These are phyloP conservation scores for Trichoplusia ni DNA, from an alignment of 1,140 invertebrate species.

Conservation along the genomic window DNA sequence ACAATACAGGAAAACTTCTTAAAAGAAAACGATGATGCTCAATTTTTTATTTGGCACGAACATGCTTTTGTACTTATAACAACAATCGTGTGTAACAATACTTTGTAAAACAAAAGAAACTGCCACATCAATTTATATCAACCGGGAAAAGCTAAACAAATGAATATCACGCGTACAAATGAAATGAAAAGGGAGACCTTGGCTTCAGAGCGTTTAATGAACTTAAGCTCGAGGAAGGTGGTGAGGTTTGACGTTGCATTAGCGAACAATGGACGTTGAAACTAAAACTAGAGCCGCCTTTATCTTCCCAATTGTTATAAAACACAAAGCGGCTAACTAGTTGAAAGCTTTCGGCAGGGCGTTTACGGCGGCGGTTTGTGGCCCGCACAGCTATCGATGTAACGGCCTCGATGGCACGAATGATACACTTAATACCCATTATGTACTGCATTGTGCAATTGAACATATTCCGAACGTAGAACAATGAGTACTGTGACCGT, in stretches of 20 bases:
- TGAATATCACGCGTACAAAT: conserved; percentile 40
- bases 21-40: conserved; percentile 6
- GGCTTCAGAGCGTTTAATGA: conserved; percentile 65
- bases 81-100: conserved; percentile 15
- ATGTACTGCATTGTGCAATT: conserved; percentile 2
- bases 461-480: too few species aligned
- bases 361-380: conserved; percentile 36
- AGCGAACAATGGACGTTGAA: conserved; percentile 67
- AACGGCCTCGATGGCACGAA: conserved; percentile 10
- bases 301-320: conserved; percentile 71
- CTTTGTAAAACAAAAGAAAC: conserved; percentile 28
- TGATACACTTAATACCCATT: conserved; percentile 3
- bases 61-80: conserved; percentile 21
- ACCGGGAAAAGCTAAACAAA: conserved; percentile 48
- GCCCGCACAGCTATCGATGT: neutral
- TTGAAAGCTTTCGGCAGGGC: conserved; percentile 63
- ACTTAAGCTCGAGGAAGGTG: conserved; percentile 57
- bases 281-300: conserved; percentile 67
- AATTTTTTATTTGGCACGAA: conserved; percentile 15
- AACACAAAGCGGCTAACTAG: conserved; percentile 65
- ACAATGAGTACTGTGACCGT: too few species aligned
- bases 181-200: conserved; percentile 60
- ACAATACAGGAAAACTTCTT: too few species aligned
- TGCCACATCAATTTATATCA: conserved; percentile 33
- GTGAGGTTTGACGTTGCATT: conserved; percentile 62